These are phyloP conservation scores for Lophotis ruficrista DNA, from an alignment of 2,113 vertebrate species.

Conservation along the genomic window DNA sequence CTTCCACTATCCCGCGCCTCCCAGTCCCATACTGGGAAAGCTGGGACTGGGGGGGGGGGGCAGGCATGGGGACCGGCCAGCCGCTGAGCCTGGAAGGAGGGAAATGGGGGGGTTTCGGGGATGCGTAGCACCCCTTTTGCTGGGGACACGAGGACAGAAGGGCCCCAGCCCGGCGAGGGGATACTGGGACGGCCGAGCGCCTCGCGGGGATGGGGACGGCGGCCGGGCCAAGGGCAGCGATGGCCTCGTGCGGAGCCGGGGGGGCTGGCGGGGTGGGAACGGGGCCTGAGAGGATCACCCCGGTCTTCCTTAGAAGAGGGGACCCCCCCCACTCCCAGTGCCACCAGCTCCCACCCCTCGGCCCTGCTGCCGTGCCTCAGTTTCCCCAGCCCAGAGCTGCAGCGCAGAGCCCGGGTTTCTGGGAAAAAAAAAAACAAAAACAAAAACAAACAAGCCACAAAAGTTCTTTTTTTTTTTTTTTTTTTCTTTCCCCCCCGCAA, in stretches of 20 bases:
- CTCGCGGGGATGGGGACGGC: accelerated
- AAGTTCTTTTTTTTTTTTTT: neutral
- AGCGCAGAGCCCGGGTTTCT: too few relatives aligned
- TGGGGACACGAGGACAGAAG: neutral
- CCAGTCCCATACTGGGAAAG: neutral
- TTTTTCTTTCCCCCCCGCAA: neutral
- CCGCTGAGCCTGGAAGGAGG: neutral
- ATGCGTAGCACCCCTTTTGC: neutral
- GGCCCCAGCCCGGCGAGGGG: neutral
- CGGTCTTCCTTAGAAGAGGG: neutral
- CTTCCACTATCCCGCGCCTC: neutral
- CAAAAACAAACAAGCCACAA: neutral
- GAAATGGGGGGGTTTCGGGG: accelerated
- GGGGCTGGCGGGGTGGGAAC: accelerated
- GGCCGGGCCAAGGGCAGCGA: neutral
- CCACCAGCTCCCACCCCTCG: neutral
- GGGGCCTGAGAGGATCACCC: neutral
- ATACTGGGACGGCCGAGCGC: accelerated
- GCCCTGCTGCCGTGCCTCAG: neutral
- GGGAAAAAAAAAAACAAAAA: neutral
- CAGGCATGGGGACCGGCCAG: neutral
- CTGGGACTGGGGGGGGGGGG: too few relatives aligned
- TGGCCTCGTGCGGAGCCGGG: accelerated
- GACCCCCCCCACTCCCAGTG: neutral
- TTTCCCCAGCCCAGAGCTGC: neutral